Evolutionary conservation across 2,113 vertebrate genomes (phyloP), one percentile per base, ranked within the genome.

Genomic region (Jacana jacana): DNA sequence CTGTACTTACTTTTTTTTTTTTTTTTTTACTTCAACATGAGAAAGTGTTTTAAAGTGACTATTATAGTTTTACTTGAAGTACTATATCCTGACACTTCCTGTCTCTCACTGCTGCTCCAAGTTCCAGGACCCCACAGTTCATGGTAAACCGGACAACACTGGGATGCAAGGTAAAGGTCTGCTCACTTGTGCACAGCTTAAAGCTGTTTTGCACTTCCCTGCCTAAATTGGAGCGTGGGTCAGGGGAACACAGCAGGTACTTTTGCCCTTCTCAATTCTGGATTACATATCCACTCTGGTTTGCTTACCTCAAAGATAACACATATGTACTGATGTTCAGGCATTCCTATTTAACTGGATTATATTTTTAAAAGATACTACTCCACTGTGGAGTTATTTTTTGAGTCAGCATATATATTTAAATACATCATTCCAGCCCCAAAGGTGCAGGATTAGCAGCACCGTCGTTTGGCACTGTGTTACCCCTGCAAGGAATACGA

Each of bases 141-240:
- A 44, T 7, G 48, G 65, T 71, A 95, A 91, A 75, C 77, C 84
- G 86, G 33, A 68, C 51, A 72, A 65, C 2, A 6, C 3, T 3
- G 65, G 52, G 69, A 52, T 24, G 48, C 72, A 86, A 93, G 65
- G 86, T 91, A 88, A 86, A 86, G 79, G 68, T 37, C 92, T 94
- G 83, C 88, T 93, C 12, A 3, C 52, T 76, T 66, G 48, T 49
- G 57, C 4, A 6, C 57, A 65, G 82, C 80, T 79, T 33, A 31
- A 57, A 91, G 69, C 69, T 91, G 37, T 17, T 94, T 57, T 81
- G 52, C 90, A 24, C 25, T 92, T 91, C 60, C 64, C 82, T 78
- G 60, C 73, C 44, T 72, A 80, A 84, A 88, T 27, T 81, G 72
- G 57, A 96, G 80, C 0, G 0, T 46, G 82, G 27, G 48, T 83